Base-by-base conservation (phyloP, 64 coral and sea anemone species). In the Pocillopora verrucosa region DNA sequence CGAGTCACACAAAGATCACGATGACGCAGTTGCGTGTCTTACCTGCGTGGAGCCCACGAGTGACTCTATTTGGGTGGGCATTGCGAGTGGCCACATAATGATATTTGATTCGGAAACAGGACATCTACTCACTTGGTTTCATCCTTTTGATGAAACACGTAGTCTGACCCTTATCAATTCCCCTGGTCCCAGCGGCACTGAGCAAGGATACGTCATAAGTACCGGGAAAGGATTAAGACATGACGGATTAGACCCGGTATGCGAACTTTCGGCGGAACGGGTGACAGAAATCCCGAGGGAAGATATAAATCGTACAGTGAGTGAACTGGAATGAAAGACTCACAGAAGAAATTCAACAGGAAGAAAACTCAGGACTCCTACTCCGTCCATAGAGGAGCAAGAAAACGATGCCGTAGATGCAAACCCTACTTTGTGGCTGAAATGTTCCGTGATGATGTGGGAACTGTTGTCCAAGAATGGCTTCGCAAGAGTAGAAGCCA, bases 1-100 rank as follows among this genome's bases (percentile, higher is more conserved):
- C 20, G 34, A 61, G 45, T 24, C 61, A 10, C 76, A 74, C 34
- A 45, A 82, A 5, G 88, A 87, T n/a, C 59, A 82, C 73, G 88
- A 79, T 63, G 76, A 83, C 61, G 86, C 91, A 25, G 74, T 73
- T 80, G 81, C 91, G 1, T 86, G 83, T 87, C 90, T 98, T 36
- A 91, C 86, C 20, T 98, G 93, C 88, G 78, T 98, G 12, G 63
- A 84, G 30, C 93, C 93, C n/a, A 89, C 90, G 20, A 59, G 36
- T 17, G 96, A 98, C 74, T 92, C 96, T 24, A 25, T 98, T 61
- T 98, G 96, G 96, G 90, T 93, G 15, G 96, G 96, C 25, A 93
- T 84, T 36, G 90, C 80, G 63, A 89, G 93, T 78, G 96, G 96
- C 16, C 88, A 90, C 24, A 87, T 98, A 59, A 35, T 98, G 57